Evolutionary conservation across 2,113 vertebrate species (phyloP), one percentile per base, ranked within the genome.

Genomic region (Mesoclemmys tuberculata): DNA sequence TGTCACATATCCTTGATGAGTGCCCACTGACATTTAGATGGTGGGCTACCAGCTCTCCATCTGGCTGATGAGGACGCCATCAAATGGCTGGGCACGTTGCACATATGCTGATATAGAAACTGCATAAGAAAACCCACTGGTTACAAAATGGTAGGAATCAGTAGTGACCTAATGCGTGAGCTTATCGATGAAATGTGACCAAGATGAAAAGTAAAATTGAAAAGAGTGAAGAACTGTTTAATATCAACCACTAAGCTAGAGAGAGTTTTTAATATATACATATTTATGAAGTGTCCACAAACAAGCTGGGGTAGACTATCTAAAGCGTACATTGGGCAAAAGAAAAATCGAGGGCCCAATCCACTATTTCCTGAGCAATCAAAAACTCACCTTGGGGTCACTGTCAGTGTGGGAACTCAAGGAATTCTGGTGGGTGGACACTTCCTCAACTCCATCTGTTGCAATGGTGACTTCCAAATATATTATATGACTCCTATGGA

Each of bases 291-390:
- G 19, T 11, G 18, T 46, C 24, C 94, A 88, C 95, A 93, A 88
- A 87, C 90, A 92, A 8, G 83, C 75, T 29, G 85, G 68, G 90
- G 74, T 82, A 22, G 46, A 26, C 24, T 52, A 89, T 38, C 87
- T 88, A 83, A 85, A 91, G 83, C 48, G 75, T 79, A 75, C 61
- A 35, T 82, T 93, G 85, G 92, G 79, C 80, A 87, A 46, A 2
- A 38, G 89, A 95, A 81, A 90, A 82, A 68, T 8, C 84, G 26
- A 1, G 88, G 88, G 85, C 92, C 93, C 93, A 97, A 61, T 58
- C 88, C 95, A 88, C 48, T 95, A 87, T 93, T 95, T 96, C 87
- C 95, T 75, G 80, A 96, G 79, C 85, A 93, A 55, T 41, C 83
- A 84, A 84, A 83, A 94, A 87, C 91, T 96, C 92, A 89, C 92